Evolutionary conservation across 2,113 vertebrate species (phyloP).

Genomic region (Nannobrachium achirus): DNA sequence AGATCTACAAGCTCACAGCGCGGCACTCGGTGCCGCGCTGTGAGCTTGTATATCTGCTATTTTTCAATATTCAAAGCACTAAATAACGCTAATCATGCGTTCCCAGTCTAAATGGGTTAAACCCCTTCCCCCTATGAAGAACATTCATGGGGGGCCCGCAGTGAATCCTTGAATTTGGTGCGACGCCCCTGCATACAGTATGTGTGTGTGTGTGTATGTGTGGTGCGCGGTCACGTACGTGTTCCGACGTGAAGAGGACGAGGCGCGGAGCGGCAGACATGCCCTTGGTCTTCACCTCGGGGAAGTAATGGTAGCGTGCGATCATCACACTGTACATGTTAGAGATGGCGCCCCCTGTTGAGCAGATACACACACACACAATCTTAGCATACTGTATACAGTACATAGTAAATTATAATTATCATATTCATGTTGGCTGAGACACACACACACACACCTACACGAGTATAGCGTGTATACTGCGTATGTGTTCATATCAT

Average conservation of each 20-base stretch:
- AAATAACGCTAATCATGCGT: too few species aligned
- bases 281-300: slow-evolving; percentile 98
- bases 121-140: too few species aligned
- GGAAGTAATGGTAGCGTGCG: slow-evolving; percentile 96
- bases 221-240: slow-evolving; percentile 77
- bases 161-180: too few species aligned
- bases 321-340: slow-evolving; percentile 99
- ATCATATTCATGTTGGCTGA: not conserved
- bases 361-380: slow-evolving; percentile 33
- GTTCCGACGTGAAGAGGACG: slow-evolving; percentile 97
- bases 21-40: too few species aligned
- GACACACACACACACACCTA: not conserved
- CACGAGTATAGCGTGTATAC: not conserved
- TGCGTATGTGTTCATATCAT: too few species aligned
- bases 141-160: too few species aligned
- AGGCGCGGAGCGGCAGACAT: slow-evolving; percentile 95
- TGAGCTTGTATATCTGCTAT: too few species aligned
- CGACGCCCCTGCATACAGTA: too few species aligned
- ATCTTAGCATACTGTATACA: not conserved
- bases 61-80: too few species aligned
- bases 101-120: too few species aligned
- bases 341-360: slow-evolving; percentile 93
- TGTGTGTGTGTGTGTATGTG: slow-evolving; percentile 3
- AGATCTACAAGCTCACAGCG: too few species aligned
- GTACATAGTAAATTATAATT: too few species aligned